These are phyloP conservation scores for Goniozus legneri DNA, from an alignment of 1,140 invertebrate genomes.

Conservation along the genomic window DNA sequence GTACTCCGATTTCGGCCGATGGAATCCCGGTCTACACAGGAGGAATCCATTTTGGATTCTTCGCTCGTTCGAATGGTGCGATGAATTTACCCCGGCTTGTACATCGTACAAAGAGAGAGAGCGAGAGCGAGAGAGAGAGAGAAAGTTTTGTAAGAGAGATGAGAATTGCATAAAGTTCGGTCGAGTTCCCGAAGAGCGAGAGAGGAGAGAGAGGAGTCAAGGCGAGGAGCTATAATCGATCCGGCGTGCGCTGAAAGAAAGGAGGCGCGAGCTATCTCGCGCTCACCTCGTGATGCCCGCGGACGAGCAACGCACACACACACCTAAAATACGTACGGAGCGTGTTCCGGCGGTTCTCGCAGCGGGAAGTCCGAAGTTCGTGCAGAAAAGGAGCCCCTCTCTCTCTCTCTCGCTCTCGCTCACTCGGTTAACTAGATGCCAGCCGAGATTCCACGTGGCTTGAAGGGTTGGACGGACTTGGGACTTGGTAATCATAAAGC, in stretches of 20 bases:
- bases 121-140: not conserved
- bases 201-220: not conserved
- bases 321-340: conserved; percentile 7
- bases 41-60: too few relatives aligned
- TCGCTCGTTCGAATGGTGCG: too few relatives aligned
- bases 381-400: conserved; percentile 31
- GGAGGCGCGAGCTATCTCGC: conserved; percentile 29
- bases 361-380: conserved; percentile 31
- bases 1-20: too few relatives aligned
- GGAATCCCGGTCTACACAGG: too few relatives aligned
- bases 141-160: conserved; percentile 1
- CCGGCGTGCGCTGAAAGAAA: conserved; percentile 28
- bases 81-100: too few relatives aligned
- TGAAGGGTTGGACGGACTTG: conserved; percentile 31
- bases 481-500: conserved; percentile 32
- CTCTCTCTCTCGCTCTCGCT: conserved; percentile 30
- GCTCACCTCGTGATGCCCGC: conserved; percentile 15
- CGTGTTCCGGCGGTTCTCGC: conserved; percentile 29
- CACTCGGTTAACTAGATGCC: conserved; percentile 34
- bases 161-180: not conserved
- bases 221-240: conserved; percentile 27
- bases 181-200: not conserved
- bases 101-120: not conserved
- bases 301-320: not conserved
- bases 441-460: conserved; percentile 32